These are phyloP conservation scores for Dipodomys spectabilis DNA, from an alignment of 2,113 vertebrate species.

Conservation along the genomic window DNA sequence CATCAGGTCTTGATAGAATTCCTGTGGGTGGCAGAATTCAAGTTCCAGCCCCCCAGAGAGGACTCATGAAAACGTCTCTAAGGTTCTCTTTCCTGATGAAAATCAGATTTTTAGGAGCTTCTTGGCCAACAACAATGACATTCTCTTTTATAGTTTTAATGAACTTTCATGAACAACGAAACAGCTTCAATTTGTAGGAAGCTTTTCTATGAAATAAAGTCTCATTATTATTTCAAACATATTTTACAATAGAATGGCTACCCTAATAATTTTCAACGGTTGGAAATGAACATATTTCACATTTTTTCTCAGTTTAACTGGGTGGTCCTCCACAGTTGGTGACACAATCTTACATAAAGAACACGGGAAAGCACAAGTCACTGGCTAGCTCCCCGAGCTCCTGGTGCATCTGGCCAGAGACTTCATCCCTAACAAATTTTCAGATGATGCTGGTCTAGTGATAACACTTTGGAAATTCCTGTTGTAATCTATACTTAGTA, in stretches of 20 bases:
- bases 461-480: neutral
- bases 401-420: neutral
- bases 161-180: neutral
- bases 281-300: conserved; percentile 3
- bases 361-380: neutral
- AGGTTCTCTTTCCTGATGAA: neutral
- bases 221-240: neutral
- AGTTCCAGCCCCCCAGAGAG: neutral
- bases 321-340: neutral
- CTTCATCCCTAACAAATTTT: neutral
- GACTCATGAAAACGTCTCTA: too few relatives aligned
- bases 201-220: too few relatives aligned
- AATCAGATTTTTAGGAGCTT: neutral
- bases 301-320: neutral
- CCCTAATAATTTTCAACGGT: neutral
- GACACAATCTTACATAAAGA: neutral
- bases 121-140: neutral
- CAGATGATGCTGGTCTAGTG: fast-evolving
- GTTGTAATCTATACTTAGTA: neutral
- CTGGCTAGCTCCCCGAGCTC: neutral
- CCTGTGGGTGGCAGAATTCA: neutral
- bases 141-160: neutral
- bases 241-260: neutral
- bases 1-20: neutral
- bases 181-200: too few relatives aligned